Conservation (phyloP, 2,888 invertebrate genomes). For the Epiblema foenella region DNA sequence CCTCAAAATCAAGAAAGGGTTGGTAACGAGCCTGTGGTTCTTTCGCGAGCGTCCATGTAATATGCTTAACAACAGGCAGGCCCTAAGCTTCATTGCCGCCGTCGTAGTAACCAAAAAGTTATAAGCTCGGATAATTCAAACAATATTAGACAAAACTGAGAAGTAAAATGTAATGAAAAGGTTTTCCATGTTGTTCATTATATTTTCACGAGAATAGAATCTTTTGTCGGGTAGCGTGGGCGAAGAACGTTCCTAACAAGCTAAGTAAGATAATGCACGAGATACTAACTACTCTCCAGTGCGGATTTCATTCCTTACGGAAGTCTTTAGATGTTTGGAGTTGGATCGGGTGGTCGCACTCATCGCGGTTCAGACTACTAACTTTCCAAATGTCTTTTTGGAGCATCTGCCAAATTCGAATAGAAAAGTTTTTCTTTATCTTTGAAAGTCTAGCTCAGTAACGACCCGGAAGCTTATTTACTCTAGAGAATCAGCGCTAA, state of each 20-base stretch:
- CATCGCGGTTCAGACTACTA: slow-evolving; percentile 58
- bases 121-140: neutral
- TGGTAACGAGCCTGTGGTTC: too few relatives aligned
- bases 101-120: too few relatives aligned
- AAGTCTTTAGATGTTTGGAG: slow-evolving; percentile 60
- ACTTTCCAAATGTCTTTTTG: slow-evolving; percentile 64
- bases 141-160: neutral
- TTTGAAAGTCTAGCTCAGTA: slow-evolving; percentile 65
- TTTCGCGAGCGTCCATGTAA: too few relatives aligned
- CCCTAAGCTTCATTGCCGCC: too few relatives aligned
- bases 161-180: neutral
- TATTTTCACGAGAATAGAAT: slow-evolving; percentile 2
- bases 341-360: slow-evolving; percentile 53
- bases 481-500: slow-evolving; percentile 46
- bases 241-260: slow-evolving; percentile 42
- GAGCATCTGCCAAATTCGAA: slow-evolving; percentile 72
- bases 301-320: slow-evolving; percentile 50
- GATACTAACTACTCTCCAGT: slow-evolving; percentile 45
- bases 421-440: slow-evolving; percentile 73
- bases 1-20: too few relatives aligned
- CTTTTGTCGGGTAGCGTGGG: slow-evolving; percentile 2
- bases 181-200: neutral
- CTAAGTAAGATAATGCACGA: slow-evolving; percentile 45
- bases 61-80: too few relatives aligned
- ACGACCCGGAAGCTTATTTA: slow-evolving; percentile 64